Base-by-base conservation (phyloP, 1,140 invertebrate genomes). In the Hydropsyche tenuis region DNA sequence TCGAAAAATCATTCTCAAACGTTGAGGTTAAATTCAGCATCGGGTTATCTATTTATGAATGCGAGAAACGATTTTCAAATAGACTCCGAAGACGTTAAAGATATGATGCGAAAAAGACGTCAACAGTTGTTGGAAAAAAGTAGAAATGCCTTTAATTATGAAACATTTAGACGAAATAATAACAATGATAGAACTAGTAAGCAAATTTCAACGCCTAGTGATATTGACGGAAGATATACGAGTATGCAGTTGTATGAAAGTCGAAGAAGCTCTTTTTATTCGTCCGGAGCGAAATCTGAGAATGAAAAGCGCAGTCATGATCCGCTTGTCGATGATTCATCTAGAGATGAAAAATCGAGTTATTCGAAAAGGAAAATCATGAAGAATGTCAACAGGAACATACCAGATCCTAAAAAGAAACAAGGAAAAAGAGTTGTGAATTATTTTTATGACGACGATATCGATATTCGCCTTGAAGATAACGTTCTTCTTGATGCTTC, bases 41-140 rank as follows among this genome's bases (percentile, higher is more conserved):
- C 85, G 0, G 85, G 85, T 0, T 85, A 85, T 72, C 75, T 86
- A 0, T 85, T 85, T 43, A 86, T 86, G 85, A 86, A 85, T 78
- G 85, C 85, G 0, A 83, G 80, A 37, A 80, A 81, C 6, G 84
- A 85, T 18, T 86, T 86, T 75, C 82, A 84, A 78, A 75, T 86
- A 70, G 83, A 85, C 7, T 81, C 83, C 0, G 83, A 85, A 42
- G 85, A 86, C 42, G 84, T 85, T 65, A 80, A 81, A 63, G 83
- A 85, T 62, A 81, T 85, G 27, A 82, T 85, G 0, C 80, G 82
- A 4, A 85, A 84, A 48, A 74, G 85, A 74, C 79, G 84, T 0
- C 82, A 85, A 71, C 83, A 86, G 27, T 72, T 86, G 4, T 66
- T 77, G 62, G 72, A 77, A 6, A 77, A 74, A 46, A 75, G 72